Evolutionary conservation across 2,888 invertebrate species (phyloP).

Genomic region (Cataglyphis cursor): DNA sequence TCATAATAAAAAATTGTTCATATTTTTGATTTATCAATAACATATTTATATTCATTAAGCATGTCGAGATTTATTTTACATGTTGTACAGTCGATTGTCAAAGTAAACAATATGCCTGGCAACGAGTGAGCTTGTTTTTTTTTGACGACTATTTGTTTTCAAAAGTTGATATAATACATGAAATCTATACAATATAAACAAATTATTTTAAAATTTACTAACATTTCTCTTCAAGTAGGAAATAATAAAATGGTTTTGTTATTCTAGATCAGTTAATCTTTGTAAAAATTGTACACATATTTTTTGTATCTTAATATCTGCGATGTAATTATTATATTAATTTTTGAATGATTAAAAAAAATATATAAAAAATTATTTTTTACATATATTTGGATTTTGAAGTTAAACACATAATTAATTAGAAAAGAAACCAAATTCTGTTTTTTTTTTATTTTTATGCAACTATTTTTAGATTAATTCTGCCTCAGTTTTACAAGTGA

Average conservation of each 20-base stretch:
- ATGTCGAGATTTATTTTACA: slow-evolving; percentile 6
- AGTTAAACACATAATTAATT: neutral
- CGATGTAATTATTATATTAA: neutral
- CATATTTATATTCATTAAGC: slow-evolving; percentile 25
- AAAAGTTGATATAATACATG: no score
- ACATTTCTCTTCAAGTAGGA: neutral
- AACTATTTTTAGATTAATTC: slow-evolving; percentile 13
- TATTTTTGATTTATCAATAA: neutral
- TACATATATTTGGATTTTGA: neutral
- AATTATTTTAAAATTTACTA: neutral
- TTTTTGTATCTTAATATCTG: neutral
- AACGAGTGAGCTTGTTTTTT: neutral
- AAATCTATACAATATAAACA: neutral
- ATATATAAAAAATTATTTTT: neutral
- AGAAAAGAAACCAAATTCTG: neutral
- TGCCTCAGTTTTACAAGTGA: neutral
- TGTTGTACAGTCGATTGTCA: neutral
- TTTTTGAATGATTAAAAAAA: neutral
- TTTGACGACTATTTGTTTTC: neutral
- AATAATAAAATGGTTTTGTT: neutral
- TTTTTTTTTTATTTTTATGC: neutral
- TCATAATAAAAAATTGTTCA: neutral
- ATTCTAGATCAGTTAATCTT: neutral
- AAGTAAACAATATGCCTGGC: neutral
- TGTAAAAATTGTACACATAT: neutral